phyloP scores from a whole-genome alignment of 2,113 vertebrate species.

The Myrmecophaga tridactyla region DNA sequence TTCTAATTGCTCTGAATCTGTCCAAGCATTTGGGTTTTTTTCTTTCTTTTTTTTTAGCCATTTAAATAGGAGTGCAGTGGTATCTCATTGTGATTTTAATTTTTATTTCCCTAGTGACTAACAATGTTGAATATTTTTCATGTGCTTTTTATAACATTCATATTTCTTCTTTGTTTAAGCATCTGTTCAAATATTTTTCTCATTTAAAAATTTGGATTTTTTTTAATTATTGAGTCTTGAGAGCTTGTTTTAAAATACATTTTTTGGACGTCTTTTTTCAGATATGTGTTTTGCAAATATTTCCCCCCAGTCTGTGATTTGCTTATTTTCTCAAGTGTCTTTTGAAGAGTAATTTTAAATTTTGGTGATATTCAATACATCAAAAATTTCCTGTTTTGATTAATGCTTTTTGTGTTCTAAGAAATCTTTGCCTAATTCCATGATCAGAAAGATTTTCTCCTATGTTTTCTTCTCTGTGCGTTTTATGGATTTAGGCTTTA shows the following conservation, averaged over 20 bases:
- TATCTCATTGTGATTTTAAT: background rate
- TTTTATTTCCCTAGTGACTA: background rate
- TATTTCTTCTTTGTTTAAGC: background rate
- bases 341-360: background rate
- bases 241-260: background rate
- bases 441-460: background rate
- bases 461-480: background rate
- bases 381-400: background rate
- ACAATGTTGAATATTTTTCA: background rate
- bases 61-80: background rate
- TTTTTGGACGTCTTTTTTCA: background rate
- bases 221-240: background rate
- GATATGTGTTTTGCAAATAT: background rate
- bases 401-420: background rate
- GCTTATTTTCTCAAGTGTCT: background rate
- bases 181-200: background rate
- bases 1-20: background rate
- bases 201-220: background rate
- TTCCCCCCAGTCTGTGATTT: background rate
- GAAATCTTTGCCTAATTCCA: background rate
- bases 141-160: background rate
- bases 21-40: background rate
- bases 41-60: background rate
- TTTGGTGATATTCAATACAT: background rate
- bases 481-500: background rate